phyloP scores from a whole-genome alignment of 2,888 invertebrate genomes.

The Maniola hyperantus region DNA sequence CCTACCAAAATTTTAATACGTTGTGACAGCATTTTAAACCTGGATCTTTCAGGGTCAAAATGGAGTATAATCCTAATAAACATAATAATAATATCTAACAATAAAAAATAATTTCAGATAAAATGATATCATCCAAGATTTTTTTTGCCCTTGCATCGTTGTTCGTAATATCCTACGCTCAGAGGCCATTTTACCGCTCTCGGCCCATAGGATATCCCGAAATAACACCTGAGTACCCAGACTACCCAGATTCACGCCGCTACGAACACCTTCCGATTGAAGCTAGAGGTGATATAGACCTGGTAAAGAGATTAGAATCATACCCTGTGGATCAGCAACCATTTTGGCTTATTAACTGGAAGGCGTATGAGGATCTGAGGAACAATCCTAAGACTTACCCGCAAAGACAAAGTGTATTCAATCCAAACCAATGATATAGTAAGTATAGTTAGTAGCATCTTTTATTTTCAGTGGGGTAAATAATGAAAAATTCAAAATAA shows the following conservation, averaged over 20 bases:
- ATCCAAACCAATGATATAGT: constrained; percentile 1
- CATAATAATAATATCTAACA: no score
- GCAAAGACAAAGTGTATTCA: constrained; percentile 55
- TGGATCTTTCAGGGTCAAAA: no score
- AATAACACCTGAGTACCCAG: constrained; percentile 56
- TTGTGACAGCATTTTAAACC: no score
- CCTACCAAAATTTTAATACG: no score
- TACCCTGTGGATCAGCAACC: constrained; percentile 85
- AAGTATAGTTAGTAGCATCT: neutral
- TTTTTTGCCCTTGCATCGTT: constrained; percentile 21
- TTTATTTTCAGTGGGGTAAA: no score
- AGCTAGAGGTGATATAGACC: constrained; percentile 79
- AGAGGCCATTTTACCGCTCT: constrained; percentile 85
- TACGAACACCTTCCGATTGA: constrained; percentile 83
- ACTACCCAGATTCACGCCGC: constrained; percentile 24
- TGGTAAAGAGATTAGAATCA: constrained; percentile 81
- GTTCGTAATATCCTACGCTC: constrained; percentile 54
- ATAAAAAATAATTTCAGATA: constrained; percentile 10
- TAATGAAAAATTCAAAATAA: no score
- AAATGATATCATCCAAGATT: constrained; percentile 31
- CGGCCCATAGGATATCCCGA: constrained; percentile 83
- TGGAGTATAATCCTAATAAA: no score
- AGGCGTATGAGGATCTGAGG: constrained; percentile 82
- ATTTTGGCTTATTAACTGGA: constrained; percentile 86
- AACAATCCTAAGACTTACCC: constrained; percentile 61